These are phyloP conservation scores for Apolygus lucorum DNA, from an alignment of 1,140 invertebrate genomes.

Conservation along the genomic window DNA sequence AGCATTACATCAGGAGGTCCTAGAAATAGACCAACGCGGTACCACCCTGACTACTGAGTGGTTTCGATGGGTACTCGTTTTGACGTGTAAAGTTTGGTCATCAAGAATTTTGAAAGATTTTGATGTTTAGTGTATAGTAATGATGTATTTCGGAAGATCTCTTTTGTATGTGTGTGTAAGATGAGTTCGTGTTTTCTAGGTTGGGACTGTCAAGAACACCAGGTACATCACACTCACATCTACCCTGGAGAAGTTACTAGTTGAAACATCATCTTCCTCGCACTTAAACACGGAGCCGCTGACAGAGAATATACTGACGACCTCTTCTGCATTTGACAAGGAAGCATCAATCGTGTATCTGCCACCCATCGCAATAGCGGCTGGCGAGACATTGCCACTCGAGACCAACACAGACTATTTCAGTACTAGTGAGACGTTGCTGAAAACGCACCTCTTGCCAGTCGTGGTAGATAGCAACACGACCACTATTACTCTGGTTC, in stretches of 20 bases:
- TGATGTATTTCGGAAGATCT: too few species aligned
- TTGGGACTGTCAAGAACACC: conserved; percentile 75
- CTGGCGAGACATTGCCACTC: conserved; percentile 65
- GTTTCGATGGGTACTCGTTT: too few species aligned
- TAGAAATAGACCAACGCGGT: too few species aligned
- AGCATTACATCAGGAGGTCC: too few species aligned
- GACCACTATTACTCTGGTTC: conserved; percentile 66
- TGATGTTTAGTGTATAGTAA: too few species aligned
- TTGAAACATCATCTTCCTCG: conserved; percentile 46
- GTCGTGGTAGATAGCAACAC: conserved; percentile 64
- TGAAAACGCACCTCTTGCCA: conserved; percentile 79
- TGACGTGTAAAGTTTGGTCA: too few species aligned
- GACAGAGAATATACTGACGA: conserved; percentile 77
- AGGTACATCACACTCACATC: conserved; percentile 75
- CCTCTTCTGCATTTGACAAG: conserved; percentile 50
- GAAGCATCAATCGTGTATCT: conserved; percentile 72
- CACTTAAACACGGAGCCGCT: conserved; percentile 57
- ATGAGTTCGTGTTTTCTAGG: too few species aligned
- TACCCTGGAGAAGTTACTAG: conserved; percentile 63
- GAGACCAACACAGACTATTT: conserved; percentile 85
- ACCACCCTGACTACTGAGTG: too few species aligned
- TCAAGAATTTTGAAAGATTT: too few species aligned
- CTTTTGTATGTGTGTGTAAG: too few species aligned
- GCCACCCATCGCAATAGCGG: conserved; percentile 63
- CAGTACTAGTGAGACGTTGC: conserved; percentile 74